A percentile compares a stretch with the other conserved stretches of the same genome.
phyloP scores from a whole-genome alignment of 2,113 vertebrate species.

The Tychaedon coryphoeus region DNA sequence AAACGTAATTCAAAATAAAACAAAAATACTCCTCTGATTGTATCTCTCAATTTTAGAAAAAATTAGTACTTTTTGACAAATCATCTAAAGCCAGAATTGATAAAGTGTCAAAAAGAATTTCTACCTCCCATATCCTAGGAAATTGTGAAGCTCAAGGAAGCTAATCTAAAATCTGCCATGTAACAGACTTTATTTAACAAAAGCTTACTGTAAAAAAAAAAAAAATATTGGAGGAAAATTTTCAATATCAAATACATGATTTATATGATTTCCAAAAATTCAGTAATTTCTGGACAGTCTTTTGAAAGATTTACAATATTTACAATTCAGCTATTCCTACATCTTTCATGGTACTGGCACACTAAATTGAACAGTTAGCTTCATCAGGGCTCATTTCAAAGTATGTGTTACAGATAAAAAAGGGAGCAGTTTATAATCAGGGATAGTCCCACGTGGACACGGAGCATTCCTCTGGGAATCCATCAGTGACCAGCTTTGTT shows the following conservation, averaged over 20 bases:
- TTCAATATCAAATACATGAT: neutral
- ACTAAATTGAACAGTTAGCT: neutral
- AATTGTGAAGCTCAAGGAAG: conserved; percentile 59
- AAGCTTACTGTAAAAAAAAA: conserved; percentile 52
- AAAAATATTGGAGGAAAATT: neutral
- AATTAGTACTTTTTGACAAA: conserved; percentile 29
- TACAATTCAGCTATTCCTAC: neutral
- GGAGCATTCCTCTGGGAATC: neutral
- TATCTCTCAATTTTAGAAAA: conserved; percentile 12
- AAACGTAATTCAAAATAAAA: neutral
- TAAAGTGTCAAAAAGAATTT: neutral
- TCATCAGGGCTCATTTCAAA: neutral
- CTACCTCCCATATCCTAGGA: neutral
- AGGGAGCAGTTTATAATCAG: neutral
- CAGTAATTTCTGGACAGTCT: neutral
- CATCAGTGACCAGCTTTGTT: neutral
- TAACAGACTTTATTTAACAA: conserved; percentile 77
- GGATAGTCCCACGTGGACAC: neutral
- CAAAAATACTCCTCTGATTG: neutral
- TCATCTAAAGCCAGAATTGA: neutral
- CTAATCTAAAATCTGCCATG: conserved; percentile 76
- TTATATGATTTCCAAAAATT: conserved; percentile 33
- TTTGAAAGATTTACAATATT: neutral
- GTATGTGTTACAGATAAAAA: neutral
- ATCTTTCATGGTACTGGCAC: neutral